Conservation (phyloP, 2,888 invertebrate genomes). For the Belgica antarctica region DNA sequence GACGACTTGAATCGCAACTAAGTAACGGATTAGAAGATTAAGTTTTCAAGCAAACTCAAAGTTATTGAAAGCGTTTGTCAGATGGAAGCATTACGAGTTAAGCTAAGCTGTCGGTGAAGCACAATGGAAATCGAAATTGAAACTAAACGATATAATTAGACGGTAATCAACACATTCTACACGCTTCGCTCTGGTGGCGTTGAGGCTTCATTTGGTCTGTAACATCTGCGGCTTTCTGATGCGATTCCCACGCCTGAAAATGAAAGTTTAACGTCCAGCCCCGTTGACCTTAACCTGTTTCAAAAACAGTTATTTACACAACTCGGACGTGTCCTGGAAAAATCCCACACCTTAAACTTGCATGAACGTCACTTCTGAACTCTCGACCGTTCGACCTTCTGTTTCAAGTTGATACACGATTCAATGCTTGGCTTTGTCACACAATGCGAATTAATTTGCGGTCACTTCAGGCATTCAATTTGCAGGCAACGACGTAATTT, state of each 20-base stretch:
- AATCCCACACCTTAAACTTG: too few species aligned
- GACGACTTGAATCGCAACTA: too few species aligned
- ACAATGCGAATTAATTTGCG: background rate
- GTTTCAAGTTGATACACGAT: background rate
- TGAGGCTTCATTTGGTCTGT: too few species aligned
- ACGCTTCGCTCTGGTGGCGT: too few species aligned
- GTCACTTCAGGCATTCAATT: background rate
- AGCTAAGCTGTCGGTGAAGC: background rate
- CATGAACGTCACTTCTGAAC: too few species aligned
- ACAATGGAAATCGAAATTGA: slow-evolving; percentile 34
- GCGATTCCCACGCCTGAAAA: too few species aligned
- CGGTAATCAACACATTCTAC: slow-evolving; percentile 31
- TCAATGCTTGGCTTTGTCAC: background rate
- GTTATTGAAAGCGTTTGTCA: background rate
- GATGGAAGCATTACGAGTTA: background rate
- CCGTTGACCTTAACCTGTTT: too few species aligned
- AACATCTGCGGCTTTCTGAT: too few species aligned
- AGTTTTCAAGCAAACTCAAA: background rate
- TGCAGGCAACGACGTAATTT: background rate
- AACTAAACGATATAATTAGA: slow-evolving; percentile 25
- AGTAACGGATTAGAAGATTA: slow-evolving; percentile 9
- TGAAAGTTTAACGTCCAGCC: too few species aligned
- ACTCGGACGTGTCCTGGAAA: too few species aligned
- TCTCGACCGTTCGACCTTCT: background rate
- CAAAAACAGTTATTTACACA: too few species aligned